Percentiles rank a stretch among this genome's conserved stretches.
phyloP scores from a whole-genome alignment of 2,113 vertebrate species.

The Coptodon rendalli region DNA sequence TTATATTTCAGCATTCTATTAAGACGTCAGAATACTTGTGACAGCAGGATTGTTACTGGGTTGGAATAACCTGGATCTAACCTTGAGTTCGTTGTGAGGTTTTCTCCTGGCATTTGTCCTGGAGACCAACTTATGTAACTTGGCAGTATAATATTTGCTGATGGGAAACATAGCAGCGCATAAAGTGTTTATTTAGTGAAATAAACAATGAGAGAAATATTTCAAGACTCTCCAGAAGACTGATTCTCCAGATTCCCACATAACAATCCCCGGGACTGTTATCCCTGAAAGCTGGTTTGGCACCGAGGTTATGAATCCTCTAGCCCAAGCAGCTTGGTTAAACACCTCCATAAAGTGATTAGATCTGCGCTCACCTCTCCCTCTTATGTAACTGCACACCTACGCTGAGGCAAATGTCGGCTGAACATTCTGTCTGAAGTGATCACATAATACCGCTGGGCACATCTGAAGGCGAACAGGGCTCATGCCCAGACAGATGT shows the following conservation, averaged over 20 bases:
- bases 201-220: not conserved
- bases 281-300: not conserved
- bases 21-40: not conserved
- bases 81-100: not conserved
- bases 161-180: not conserved
- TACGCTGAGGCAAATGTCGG: conserved; percentile 1
- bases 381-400: conserved; percentile 32
- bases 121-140: not conserved
- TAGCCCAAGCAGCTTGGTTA: not conserved
- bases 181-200: not conserved
- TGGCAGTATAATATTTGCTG: not conserved
- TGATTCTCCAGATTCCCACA: not conserved
- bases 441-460: not conserved
- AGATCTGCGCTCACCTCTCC: not conserved
- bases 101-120: not conserved
- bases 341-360: conserved; percentile 8
- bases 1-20: conserved; percentile 1
- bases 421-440: conserved; percentile 26
- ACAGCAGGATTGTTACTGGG: not conserved
- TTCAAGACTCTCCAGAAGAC: not conserved
- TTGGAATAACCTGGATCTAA: not conserved
- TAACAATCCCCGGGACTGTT: not conserved
- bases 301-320: not conserved
- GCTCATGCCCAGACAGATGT: conserved; percentile 3
- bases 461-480: conserved; percentile 3